Conservation (phyloP, 2,888 invertebrate species). For the Nephrotoma guestfalica region DNA sequence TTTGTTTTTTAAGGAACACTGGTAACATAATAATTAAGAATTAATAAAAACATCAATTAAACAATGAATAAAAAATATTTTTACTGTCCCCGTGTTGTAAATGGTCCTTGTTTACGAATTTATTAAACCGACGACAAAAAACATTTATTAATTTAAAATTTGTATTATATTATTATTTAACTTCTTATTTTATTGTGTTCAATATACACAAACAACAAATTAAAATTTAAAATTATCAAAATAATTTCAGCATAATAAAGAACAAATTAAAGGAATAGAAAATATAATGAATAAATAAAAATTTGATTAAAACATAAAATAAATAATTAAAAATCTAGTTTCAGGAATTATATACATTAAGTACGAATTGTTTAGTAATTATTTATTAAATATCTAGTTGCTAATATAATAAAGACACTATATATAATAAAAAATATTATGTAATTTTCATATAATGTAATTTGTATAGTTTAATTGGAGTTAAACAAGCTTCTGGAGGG, state of each 20-base stretch:
- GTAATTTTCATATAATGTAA: not conserved
- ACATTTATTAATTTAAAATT: not conserved
- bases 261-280: not conserved
- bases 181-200: not conserved
- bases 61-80: not conserved
- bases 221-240: too few relatives aligned
- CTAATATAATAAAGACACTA: not conserved
- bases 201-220: not conserved
- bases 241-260: not conserved
- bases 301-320: not conserved
- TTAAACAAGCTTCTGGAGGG: not conserved
- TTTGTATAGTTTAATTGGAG: not conserved
- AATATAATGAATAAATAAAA: not conserved
- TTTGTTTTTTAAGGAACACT: not conserved
- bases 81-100: not conserved
- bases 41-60: not conserved
- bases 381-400: not conserved
- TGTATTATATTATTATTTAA: not conserved
- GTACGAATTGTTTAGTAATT: slow-evolving; percentile 4
- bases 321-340: slow-evolving; percentile 1
- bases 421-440: not conserved
- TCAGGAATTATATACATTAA: slow-evolving; percentile 5
- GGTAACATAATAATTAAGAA: not conserved
- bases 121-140: not conserved
- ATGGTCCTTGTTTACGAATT: not conserved